These are phyloP conservation scores for Gonatopus flavifemur DNA, from an alignment of 1,140 invertebrate genomes.

Conservation along the genomic window DNA sequence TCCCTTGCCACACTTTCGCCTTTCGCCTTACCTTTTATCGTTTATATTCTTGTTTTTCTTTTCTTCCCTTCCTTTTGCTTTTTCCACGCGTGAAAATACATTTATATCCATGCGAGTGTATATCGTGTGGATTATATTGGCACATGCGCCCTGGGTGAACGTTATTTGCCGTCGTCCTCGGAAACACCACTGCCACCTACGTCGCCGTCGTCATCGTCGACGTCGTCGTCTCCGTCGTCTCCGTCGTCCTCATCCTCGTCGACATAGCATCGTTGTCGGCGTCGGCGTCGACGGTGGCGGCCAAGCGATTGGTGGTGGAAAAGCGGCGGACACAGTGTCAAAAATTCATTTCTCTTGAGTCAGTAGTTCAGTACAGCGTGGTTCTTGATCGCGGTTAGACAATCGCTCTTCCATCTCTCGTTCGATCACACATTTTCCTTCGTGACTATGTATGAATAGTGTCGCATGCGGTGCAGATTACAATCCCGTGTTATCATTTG, in stretches of 20 bases:
- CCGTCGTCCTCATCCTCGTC: too few species aligned
- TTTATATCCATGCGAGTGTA: constrained; percentile 5
- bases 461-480: neutral
- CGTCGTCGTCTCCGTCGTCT: too few species aligned
- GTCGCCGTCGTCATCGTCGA: too few species aligned
- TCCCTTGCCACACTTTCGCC: constrained; percentile 1
- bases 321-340: constrained; percentile 50
- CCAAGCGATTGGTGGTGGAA: too few species aligned
- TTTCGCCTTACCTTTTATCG: neutral
- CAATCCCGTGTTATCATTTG: neutral
- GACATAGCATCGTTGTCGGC: too few species aligned
- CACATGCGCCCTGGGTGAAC: constrained; percentile 54
- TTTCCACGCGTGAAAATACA: constrained; percentile 16
- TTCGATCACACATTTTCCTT: neutral
- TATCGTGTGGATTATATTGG: constrained; percentile 50
- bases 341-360: constrained; percentile 47
- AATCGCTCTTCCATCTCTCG: neutral
- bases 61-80: neutral
- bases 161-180: constrained; percentile 23
- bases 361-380: constrained; percentile 43
- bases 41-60: neutral
- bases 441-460: neutral
- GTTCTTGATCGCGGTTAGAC: constrained; percentile 26
- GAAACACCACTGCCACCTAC: too few species aligned
- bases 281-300: constrained; percentile 16